phyloP scores from a whole-genome alignment of 1,140 invertebrate genomes.

The Drosophila funebris region DNA sequence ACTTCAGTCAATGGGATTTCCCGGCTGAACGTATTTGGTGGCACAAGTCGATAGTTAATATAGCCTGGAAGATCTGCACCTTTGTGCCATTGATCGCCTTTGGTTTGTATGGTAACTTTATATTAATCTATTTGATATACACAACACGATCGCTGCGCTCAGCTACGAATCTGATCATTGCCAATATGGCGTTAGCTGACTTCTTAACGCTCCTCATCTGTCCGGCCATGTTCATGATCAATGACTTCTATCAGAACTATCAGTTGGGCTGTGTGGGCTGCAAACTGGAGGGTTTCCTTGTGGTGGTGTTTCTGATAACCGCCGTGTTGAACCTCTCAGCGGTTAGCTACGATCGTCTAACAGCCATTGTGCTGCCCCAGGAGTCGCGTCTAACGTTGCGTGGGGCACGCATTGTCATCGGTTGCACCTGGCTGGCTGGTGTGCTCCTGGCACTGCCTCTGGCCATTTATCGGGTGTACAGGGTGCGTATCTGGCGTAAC shows the following conservation, averaged over 20 bases:
- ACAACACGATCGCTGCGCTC: slow-evolving; percentile 88
- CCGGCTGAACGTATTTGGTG: slow-evolving; percentile 86
- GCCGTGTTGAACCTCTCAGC: slow-evolving; percentile 91
- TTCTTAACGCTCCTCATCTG: slow-evolving; percentile 90
- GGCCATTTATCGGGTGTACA: slow-evolving; percentile 87
- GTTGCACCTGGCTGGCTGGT: slow-evolving; percentile 88
- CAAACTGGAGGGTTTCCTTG: slow-evolving; percentile 88
- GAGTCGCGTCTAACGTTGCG: slow-evolving; percentile 87
- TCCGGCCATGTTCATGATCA: slow-evolving; percentile 88
- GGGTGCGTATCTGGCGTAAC: slow-evolving; percentile 88
- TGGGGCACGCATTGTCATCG: slow-evolving; percentile 86
- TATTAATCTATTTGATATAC: slow-evolving; percentile 88
- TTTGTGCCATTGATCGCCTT: slow-evolving; percentile 87
- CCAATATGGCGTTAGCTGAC: slow-evolving; percentile 92
- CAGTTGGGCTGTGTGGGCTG: slow-evolving; percentile 89
- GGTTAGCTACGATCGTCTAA: slow-evolving; percentile 92
- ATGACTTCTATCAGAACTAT: slow-evolving; percentile 90
- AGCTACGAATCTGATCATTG: slow-evolving; percentile 91
- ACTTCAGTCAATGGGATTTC: slow-evolving; percentile 78
- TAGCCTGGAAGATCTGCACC: slow-evolving; percentile 86
- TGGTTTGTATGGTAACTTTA: slow-evolving; percentile 89
- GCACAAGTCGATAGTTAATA: slow-evolving; percentile 85
- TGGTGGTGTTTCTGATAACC: slow-evolving; percentile 88
- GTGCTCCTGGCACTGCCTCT: slow-evolving; percentile 87
- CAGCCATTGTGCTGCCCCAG: slow-evolving; percentile 90